Percentiles rank a stretch among this genome's conserved stretches.
Evolutionary conservation across 2,113 vertebrate genomes (phyloP).

Genomic region (Oncorhynchus gorbuscha): DNA sequence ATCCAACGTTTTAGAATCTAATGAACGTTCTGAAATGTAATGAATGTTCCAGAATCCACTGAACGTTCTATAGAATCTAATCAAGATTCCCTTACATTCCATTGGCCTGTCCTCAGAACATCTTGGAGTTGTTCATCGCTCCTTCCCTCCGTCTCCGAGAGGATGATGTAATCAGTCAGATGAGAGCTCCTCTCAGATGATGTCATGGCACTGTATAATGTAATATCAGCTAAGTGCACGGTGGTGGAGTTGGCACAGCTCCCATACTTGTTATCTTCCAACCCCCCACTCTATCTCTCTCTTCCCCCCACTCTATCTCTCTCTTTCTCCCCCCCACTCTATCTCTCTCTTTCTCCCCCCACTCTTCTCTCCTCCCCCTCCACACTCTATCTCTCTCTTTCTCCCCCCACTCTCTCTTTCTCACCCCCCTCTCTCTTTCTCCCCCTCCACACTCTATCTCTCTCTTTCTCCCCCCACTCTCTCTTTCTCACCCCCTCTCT

Average conservation of each 20-base stretch:
- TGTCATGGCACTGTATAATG: conserved; percentile 50
- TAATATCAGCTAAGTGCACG: conserved; percentile 57
- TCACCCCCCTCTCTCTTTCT: too few species aligned
- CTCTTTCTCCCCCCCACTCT: too few species aligned
- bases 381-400: too few species aligned
- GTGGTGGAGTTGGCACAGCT: neutral
- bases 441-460: too few species aligned
- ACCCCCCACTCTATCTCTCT: neutral
- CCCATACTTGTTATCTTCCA: neutral
- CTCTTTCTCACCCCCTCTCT: accelerated
- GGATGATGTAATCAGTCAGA: conserved; percentile 54
- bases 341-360: neutral
- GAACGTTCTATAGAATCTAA: too few species aligned
- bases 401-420: neutral
- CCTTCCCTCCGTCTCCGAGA: neutral
- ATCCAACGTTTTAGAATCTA: too few species aligned
- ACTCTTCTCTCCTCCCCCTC: too few species aligned
- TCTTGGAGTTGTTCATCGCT: conserved; percentile 50
- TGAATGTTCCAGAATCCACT: too few species aligned
- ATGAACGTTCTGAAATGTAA: too few species aligned
- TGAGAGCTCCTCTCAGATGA: conserved; percentile 46
- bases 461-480: too few species aligned
- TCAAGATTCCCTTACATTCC: neutral
- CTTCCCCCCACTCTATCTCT: too few species aligned
- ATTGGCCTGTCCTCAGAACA: neutral